Conservation (phyloP, 2,888 invertebrate species). For the Lycocerus yunnanus region DNA sequence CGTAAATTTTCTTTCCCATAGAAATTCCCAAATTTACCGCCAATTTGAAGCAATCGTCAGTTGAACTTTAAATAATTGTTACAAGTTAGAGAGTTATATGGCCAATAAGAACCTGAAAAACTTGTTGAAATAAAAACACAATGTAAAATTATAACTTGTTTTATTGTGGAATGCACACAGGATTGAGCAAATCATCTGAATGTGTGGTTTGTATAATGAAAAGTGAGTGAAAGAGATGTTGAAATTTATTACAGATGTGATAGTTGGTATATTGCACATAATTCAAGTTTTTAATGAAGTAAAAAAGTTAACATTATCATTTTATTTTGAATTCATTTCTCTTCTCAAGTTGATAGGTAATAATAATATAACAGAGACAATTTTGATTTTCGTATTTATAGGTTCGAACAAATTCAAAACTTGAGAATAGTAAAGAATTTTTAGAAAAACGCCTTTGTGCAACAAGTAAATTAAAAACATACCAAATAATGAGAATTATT, state of each 20-base stretch:
- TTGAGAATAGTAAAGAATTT: slow-evolving; percentile 4
- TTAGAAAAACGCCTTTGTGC: slow-evolving; percentile 25
- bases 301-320: slow-evolving; percentile 36
- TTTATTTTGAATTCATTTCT: slow-evolving; percentile 35
- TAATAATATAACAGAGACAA: slow-evolving; percentile 17
- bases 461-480: slow-evolving; percentile 24
- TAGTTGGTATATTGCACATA: slow-evolving; percentile 50
- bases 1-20: too few relatives aligned
- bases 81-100: neutral
- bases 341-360: slow-evolving; percentile 25
- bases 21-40: neutral
- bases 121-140: neutral
- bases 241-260: slow-evolving; percentile 46
- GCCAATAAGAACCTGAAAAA: neutral
- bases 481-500: slow-evolving; percentile 35
- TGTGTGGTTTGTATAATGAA: slow-evolving; percentile 43
- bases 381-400: slow-evolving; percentile 22
- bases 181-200: slow-evolving; percentile 52
- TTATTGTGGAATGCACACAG: slow-evolving; percentile 52
- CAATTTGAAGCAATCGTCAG: neutral
- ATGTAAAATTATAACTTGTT: slow-evolving; percentile 39
- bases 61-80: neutral
- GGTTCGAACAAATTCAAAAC: slow-evolving; percentile 1
- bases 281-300: slow-evolving; percentile 51
- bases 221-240: slow-evolving; percentile 42